Percentiles rank a stretch among this genome's conserved stretches.
Conservation (phyloP, 2,113 vertebrate species). For the Scatophagus argus region DNA sequence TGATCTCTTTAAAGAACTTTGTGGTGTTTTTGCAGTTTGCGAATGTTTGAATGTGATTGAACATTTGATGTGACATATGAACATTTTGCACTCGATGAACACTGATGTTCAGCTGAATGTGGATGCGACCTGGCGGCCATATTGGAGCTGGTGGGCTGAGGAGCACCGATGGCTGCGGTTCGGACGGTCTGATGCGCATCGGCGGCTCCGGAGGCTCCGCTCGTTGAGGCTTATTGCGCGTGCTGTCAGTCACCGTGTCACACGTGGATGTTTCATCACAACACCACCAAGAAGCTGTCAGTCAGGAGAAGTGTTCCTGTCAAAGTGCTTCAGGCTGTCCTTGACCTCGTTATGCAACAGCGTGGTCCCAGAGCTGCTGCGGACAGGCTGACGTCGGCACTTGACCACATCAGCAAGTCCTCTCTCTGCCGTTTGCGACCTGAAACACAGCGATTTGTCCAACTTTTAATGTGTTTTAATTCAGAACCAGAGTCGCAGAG, state of each 20-base stretch:
- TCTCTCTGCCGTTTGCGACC: too few relatives aligned
- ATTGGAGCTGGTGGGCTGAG: too few relatives aligned
- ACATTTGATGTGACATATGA: too few relatives aligned
- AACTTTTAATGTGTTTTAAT: too few relatives aligned
- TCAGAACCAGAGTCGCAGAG: too few relatives aligned
- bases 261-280: not conserved
- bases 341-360: not conserved
- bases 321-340: not conserved
- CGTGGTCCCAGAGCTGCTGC: rapidly evolving
- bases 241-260: not conserved
- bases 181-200: not conserved
- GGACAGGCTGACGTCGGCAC: not conserved
- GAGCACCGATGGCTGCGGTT: too few relatives aligned
- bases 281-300: not conserved
- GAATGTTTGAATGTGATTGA: too few relatives aligned
- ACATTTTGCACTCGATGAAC: not conserved
- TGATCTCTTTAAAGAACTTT: not conserved
- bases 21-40: too few relatives aligned
- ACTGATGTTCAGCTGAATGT: too few relatives aligned
- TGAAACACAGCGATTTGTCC: too few relatives aligned
- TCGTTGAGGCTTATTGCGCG: not conserved
- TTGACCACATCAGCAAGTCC: too few relatives aligned
- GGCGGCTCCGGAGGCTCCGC: not conserved
- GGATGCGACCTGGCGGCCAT: too few relatives aligned
- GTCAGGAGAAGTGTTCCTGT: not conserved